Percentiles rank a stretch among this genome's conserved stretches.
Conservation (phyloP, 1,140 invertebrate genomes). For the Drosophila burlai region DNA sequence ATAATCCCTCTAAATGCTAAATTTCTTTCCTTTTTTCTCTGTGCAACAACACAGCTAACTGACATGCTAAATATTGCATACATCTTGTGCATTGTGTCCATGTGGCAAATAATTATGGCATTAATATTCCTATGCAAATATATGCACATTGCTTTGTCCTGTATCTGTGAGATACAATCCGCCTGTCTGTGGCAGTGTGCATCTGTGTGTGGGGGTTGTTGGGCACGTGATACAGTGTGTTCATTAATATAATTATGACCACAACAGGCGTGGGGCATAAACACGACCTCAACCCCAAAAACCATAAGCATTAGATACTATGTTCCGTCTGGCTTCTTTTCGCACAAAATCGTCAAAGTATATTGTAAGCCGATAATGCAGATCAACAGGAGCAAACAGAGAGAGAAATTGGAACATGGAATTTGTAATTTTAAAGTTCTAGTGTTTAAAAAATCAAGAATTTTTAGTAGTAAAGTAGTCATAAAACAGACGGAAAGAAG, state of each 20-base stretch:
- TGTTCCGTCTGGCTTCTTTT: conserved; percentile 12
- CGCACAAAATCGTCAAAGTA: conserved; percentile 9
- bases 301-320: conserved; percentile 8
- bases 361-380: conserved; percentile 20
- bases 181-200: conserved; percentile 9
- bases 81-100: conserved; percentile 68
- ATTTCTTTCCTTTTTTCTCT: background rate
- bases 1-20: background rate
- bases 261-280: conserved; percentile 32
- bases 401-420: background rate
- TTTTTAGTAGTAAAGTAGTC: background rate
- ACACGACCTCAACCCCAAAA: conserved; percentile 15
- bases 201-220: conserved; percentile 4
- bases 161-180: conserved; percentile 12
- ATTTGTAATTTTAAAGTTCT: background rate
- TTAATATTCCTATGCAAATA: conserved; percentile 80
- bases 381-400: background rate
- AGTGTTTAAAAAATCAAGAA: no score
- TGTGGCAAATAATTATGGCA: conserved; percentile 82
- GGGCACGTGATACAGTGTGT: conserved; percentile 48
- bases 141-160: conserved; percentile 69
- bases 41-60: conserved; percentile 25
- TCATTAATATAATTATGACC: conserved; percentile 75
- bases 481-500: background rate
- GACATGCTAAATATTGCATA: conserved; percentile 72